Percentiles rank a stretch among this genome's conserved stretches.
phyloP scores from a whole-genome alignment of 2,113 vertebrate species.

The Leiothrix lutea region DNA sequence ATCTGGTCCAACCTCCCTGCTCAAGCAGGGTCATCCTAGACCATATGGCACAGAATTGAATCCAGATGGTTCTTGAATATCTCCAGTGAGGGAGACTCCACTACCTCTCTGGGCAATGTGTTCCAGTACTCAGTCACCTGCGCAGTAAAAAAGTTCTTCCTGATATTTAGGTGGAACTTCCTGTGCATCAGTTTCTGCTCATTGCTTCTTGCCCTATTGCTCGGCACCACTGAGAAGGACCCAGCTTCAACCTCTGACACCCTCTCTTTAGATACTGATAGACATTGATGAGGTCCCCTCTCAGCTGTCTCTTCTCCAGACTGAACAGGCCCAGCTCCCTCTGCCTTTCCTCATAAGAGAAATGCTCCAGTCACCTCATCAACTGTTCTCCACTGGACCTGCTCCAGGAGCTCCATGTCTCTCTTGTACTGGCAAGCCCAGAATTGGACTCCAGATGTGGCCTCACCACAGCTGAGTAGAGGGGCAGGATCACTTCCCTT shows the following conservation, averaged over 20 bases:
- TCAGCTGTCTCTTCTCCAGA: neutral
- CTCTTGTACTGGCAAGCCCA: neutral
- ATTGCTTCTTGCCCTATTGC: neutral
- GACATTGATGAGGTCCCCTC: neutral
- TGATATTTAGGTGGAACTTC: neutral
- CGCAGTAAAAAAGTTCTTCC: neutral
- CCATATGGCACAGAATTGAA: neutral
- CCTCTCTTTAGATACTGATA: neutral
- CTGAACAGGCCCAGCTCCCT: neutral
- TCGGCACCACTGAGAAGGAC: neutral
- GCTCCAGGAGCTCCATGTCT: neutral
- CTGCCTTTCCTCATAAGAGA: neutral
- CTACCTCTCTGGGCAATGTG: neutral
- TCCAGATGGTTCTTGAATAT: neutral
- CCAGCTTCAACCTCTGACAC: neutral
- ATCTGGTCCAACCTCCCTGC: neutral
- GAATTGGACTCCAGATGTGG: neutral
- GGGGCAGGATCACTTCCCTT: neutral
- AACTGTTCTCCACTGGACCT: neutral
- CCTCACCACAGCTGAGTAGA: neutral
- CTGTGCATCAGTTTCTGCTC: neutral
- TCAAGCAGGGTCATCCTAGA: neutral
- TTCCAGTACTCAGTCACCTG: neutral
- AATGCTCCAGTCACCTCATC: neutral
- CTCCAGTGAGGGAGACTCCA: neutral